Evolutionary conservation across 23 tunicate species (phyloP).

Genomic region (Ascidia mentula): DNA sequence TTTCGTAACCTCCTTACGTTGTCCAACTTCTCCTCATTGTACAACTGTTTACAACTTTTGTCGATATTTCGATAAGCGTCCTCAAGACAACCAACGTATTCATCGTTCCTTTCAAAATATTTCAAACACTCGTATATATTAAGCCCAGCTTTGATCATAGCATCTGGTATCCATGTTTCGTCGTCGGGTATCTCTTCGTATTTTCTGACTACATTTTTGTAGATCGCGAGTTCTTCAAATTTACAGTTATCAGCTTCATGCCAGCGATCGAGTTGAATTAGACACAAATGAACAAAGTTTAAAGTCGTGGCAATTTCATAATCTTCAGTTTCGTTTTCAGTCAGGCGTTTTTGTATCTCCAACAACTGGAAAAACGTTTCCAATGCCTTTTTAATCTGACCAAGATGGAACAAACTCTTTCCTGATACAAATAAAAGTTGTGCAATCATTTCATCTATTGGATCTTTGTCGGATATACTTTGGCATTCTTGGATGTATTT

Average conservation of each 20-base stretch:
- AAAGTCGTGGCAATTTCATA: background rate
- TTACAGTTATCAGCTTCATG: background rate
- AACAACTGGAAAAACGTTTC: background rate
- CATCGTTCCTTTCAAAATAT: background rate
- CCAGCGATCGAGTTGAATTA: background rate
- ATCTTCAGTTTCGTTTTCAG: background rate
- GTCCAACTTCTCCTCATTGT: background rate
- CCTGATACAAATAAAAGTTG: background rate
- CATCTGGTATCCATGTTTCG: background rate
- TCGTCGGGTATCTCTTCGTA: background rate
- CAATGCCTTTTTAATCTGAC: background rate
- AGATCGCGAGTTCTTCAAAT: background rate
- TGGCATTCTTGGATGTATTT: background rate
- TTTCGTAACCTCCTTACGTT: background rate
- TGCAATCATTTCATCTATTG: background rate
- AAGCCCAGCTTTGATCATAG: background rate
- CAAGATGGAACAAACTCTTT: conserved; percentile 3
- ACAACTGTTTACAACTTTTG: background rate
- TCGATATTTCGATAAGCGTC: background rate
- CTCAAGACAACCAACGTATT: background rate
- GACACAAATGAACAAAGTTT: background rate
- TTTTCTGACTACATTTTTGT: background rate
- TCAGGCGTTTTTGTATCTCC: background rate
- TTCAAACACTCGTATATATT: background rate
- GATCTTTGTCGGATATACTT: background rate